A percentile compares a stretch with the other conserved stretches of the same genome.
phyloP scores from a whole-genome alignment of 1,140 invertebrate species.

The Arctopsyche grandis region DNA sequence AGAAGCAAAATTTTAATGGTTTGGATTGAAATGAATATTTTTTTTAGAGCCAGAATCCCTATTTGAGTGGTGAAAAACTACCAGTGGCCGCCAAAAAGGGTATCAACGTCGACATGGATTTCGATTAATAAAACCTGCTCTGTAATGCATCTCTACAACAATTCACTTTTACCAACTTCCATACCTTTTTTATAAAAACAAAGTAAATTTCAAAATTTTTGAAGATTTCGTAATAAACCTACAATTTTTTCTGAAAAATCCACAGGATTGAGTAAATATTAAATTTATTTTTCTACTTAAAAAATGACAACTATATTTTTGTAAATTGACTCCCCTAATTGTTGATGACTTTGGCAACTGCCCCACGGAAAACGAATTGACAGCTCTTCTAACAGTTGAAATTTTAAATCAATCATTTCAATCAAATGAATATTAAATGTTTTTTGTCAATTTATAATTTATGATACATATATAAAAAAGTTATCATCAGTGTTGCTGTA shows the following conservation, averaged over 20 bases:
- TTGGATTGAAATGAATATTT: background rate
- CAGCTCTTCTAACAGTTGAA: constrained; percentile 38
- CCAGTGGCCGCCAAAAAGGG: constrained; percentile 91
- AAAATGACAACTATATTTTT: constrained; percentile 50
- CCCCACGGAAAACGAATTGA: constrained; percentile 47
- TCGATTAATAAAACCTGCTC: constrained; percentile 31
- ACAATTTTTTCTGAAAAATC: background rate
- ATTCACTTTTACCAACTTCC: background rate
- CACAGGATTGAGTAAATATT: constrained; percentile 17
- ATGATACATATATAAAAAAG: constrained; percentile 29
- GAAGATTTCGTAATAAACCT: background rate
- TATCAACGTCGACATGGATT: constrained; percentile 68
- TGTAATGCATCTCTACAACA: background rate
- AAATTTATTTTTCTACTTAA: constrained; percentile 47
- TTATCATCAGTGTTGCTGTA: constrained; percentile 53
- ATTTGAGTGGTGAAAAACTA: constrained; percentile 80
- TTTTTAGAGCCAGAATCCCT: constrained; percentile 79
- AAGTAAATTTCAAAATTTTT: background rate
- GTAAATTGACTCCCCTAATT: constrained; percentile 45
- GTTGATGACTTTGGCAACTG: constrained; percentile 50
- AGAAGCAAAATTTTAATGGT: constrained; percentile 17
- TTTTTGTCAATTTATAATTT: constrained; percentile 39
- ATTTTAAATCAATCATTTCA: constrained; percentile 47
- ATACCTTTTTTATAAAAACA: background rate
- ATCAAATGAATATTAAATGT: constrained; percentile 43